Conservation (phyloP, 2,888 invertebrate species). For the Eilema sororculum region DNA sequence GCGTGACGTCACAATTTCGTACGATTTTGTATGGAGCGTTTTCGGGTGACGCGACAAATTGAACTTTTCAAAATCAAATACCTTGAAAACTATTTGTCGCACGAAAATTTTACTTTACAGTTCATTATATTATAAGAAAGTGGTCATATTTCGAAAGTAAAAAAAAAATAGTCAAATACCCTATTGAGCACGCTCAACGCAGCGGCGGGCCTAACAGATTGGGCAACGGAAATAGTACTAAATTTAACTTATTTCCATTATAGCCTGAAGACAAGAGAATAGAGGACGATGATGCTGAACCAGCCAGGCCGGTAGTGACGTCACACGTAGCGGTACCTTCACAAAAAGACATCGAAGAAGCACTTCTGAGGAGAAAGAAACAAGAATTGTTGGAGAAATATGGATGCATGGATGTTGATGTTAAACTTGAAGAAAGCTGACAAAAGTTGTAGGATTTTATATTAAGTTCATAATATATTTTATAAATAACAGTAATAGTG, state of each 20-base stretch:
- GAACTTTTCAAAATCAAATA: too few relatives aligned
- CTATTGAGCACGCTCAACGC: too few relatives aligned
- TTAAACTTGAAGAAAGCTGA: slow-evolving; percentile 79
- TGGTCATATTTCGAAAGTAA: too few relatives aligned
- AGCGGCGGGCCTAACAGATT: too few relatives aligned
- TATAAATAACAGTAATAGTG: not conserved
- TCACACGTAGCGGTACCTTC: slow-evolving; percentile 96
- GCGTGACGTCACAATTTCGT: too few relatives aligned
- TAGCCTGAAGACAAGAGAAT: slow-evolving; percentile 81
- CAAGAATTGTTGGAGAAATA: slow-evolving; percentile 96
- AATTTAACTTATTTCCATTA: slow-evolving; percentile 25
- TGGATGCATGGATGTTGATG: slow-evolving; percentile 86
- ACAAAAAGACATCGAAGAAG: slow-evolving; percentile 97
- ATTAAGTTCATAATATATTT: slow-evolving; percentile 12
- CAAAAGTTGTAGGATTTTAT: slow-evolving; percentile 26
- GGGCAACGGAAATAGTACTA: not conserved
- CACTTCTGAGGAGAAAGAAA: slow-evolving; percentile 95
- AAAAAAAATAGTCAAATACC: too few relatives aligned
- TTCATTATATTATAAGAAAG: too few relatives aligned
- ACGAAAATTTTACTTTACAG: too few relatives aligned
- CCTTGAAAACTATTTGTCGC: too few relatives aligned
- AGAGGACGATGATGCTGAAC: slow-evolving; percentile 69
- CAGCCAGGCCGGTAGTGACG: slow-evolving; percentile 55
- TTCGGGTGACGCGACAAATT: too few relatives aligned
- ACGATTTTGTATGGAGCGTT: too few relatives aligned